Evolutionary conservation across 2,113 vertebrate genomes (phyloP).

Genomic region (Dasyprocta punctata): DNA sequence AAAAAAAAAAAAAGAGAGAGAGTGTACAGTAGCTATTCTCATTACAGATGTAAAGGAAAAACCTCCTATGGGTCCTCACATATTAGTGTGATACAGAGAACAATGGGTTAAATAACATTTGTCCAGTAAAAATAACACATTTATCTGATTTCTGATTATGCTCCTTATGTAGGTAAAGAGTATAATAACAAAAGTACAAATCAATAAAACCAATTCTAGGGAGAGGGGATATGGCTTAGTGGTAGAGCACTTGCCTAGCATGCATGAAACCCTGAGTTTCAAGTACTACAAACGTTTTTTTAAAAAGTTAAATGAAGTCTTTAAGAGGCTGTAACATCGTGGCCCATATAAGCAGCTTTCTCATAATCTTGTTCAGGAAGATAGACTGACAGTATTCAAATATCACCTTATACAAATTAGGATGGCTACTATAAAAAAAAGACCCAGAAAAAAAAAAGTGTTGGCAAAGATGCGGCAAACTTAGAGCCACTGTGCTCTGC

Average conservation of each 20-base stretch:
- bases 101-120: background rate
- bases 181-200: background rate
- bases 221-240: background rate
- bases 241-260: background rate
- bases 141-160: constrained; percentile 18
- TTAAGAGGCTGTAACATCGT: background rate
- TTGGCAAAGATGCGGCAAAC: background rate
- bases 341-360: background rate
- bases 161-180: background rate
- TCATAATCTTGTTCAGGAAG: constrained; percentile 15
- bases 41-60: constrained; percentile 49
- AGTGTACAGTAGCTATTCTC: background rate
- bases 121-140: constrained; percentile 18
- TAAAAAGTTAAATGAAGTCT: background rate
- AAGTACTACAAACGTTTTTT: background rate
- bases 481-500: background rate
- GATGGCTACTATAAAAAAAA: background rate
- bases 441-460: background rate
- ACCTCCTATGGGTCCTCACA: background rate
- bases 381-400: background rate
- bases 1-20: no score
- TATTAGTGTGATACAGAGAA: background rate
- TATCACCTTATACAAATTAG: background rate
- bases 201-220: constrained; percentile 3
- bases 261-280: background rate